phyloP scores from a whole-genome alignment of 2,797 vertebrate species.

The Squalus acanthias region DNA sequence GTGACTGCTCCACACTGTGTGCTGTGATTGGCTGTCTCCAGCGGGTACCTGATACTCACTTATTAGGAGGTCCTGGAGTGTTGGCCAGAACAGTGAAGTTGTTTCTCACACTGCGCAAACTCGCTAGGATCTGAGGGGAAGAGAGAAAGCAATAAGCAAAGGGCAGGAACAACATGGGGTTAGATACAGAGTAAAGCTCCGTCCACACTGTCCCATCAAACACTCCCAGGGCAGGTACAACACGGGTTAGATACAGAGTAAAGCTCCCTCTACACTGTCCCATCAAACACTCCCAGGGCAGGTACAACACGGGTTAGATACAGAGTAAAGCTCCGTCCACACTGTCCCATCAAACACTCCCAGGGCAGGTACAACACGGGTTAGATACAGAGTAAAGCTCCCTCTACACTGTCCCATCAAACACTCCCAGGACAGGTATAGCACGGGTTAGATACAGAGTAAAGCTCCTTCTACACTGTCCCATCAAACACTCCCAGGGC shows the following conservation, averaged over 20 bases:
- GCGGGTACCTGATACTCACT: slow-evolving; percentile 64
- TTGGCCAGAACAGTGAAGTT: slow-evolving; percentile 94
- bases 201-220: background rate
- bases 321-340: too few species aligned
- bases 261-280: background rate
- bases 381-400: background rate
- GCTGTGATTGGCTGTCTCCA: background rate
- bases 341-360: too few species aligned
- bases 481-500: background rate
- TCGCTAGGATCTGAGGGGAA: slow-evolving; percentile 80
- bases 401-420: background rate
- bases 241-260: background rate
- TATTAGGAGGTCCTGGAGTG: slow-evolving; percentile 80
- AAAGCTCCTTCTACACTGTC: background rate
- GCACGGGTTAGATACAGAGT: background rate
- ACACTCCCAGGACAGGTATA: background rate
- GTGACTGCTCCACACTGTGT: background rate
- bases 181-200: background rate
- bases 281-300: background rate
- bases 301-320: background rate
- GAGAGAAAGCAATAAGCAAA: background rate
- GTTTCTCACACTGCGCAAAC: slow-evolving; percentile 87
- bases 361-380: too few species aligned
- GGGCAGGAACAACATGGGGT: background rate
- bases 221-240: background rate